Evolutionary conservation across 2,113 vertebrate genomes (phyloP).

Genomic region (human (Homo sapiens)): GRCh38 chr2:216578501-216579000

Average conservation of each 20-base stretch:
- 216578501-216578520: not conserved
- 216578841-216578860: not conserved
- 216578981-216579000: not conserved
- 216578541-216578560: not conserved
- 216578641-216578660: not conserved
- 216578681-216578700: not conserved
- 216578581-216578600: not conserved
- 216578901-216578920: not conserved
- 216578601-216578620: not conserved
- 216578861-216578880: slow-evolving; percentile 26
- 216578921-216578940: not conserved
- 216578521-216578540: not conserved
- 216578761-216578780: not conserved
- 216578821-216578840: not conserved
- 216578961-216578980: not conserved
- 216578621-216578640: not conserved
- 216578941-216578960: not conserved
- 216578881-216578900: not conserved
- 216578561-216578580: not conserved
- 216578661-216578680: not conserved
- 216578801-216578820: not conserved
- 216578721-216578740: not conserved
- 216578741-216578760: not conserved
- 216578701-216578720: not conserved
- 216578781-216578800: not conserved